A percentile compares a stretch with the other conserved stretches of the same genome.
These are phyloP conservation scores for Synanceia verrucosa DNA, from an alignment of 2,797 vertebrate genomes.

Conservation along the genomic window DNA sequence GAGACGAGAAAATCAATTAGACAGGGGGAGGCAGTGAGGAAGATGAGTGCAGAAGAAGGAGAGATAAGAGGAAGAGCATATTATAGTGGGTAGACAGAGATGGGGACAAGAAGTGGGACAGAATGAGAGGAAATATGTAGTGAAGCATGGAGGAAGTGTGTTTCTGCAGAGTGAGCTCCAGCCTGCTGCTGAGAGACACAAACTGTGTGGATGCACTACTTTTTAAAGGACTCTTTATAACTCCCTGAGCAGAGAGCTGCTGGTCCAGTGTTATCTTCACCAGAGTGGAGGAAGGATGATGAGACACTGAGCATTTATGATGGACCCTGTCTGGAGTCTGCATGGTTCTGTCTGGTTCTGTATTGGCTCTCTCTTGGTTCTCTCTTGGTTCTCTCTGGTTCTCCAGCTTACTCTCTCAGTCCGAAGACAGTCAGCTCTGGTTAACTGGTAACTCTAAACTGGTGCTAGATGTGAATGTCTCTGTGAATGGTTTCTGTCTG, in stretches of 20 bases:
- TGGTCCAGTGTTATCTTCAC: neutral
- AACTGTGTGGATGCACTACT: slow-evolving; percentile 39
- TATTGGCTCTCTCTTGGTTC: too few relatives aligned
- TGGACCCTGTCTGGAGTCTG: too few relatives aligned
- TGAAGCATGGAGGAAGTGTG: slow-evolving; percentile 17
- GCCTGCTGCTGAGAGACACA: slow-evolving; percentile 6
- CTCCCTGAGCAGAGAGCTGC: neutral
- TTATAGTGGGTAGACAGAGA: slow-evolving; percentile 15
- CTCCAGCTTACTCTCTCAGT: too few relatives aligned
- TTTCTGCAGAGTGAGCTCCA: slow-evolving; percentile 49
- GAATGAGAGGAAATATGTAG: slow-evolving; percentile 18
- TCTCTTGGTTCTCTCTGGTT: too few relatives aligned
- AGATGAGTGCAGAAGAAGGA: slow-evolving; percentile 1
- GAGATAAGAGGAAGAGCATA: slow-evolving; percentile 1
- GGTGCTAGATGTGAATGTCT: too few relatives aligned
- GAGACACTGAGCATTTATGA: too few relatives aligned
- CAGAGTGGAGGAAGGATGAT: too few relatives aligned
- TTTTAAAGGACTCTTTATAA: slow-evolving; percentile 23
- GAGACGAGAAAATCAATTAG: slow-evolving; percentile 58
- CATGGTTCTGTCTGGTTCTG: too few relatives aligned
- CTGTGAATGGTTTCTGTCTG: too few relatives aligned
- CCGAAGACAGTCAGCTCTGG: too few relatives aligned
- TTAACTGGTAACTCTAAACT: too few relatives aligned
- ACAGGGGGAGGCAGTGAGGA: slow-evolving; percentile 1
- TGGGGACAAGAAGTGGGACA: neutral